Evolutionary conservation across 2,888 invertebrate species (phyloP).

Genomic region (Ditylenchus weischeri): DNA sequence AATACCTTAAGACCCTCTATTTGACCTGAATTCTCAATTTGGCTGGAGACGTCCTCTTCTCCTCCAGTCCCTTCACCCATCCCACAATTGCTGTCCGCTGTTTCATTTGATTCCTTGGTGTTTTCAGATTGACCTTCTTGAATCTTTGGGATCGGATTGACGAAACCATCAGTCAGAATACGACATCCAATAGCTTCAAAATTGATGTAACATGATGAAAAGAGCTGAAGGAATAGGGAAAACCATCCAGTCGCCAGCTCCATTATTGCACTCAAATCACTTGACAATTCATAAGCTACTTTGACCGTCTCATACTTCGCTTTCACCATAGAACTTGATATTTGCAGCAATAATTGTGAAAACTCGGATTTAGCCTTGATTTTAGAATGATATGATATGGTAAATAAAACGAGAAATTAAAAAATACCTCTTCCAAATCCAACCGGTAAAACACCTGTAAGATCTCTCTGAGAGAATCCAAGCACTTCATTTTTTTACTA

Average conservation of each 20-base stretch:
- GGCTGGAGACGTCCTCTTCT: conserved; percentile 88
- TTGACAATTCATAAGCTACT: no score
- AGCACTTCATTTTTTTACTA: background rate
- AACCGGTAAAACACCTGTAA: background rate
- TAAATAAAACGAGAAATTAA: background rate
- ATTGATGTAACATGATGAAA: background rate
- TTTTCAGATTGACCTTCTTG: conserved; percentile 71
- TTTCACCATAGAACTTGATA: no score
- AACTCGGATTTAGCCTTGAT: no score
- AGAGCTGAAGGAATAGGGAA: background rate
- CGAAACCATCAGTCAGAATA: conserved; percentile 72
- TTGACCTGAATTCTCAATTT: conserved; percentile 70
- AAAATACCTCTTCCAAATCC: conserved; percentile 6
- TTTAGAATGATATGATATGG: no score
- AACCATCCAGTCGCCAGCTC: no score
- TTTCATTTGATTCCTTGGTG: conserved; percentile 53
- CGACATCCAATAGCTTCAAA: conserved; percentile 15
- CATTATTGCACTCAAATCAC: no score
- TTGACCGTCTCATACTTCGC: no score
- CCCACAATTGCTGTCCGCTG: conserved; percentile 40
- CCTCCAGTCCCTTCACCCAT: conserved; percentile 63
- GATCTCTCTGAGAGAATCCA: conserved; percentile 14
- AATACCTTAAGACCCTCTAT: conserved; percentile 49
- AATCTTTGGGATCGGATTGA: conserved; percentile 68
- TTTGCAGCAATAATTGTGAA: no score